Conservation (phyloP, 2,888 invertebrate species). For the Autographa gamma region DNA sequence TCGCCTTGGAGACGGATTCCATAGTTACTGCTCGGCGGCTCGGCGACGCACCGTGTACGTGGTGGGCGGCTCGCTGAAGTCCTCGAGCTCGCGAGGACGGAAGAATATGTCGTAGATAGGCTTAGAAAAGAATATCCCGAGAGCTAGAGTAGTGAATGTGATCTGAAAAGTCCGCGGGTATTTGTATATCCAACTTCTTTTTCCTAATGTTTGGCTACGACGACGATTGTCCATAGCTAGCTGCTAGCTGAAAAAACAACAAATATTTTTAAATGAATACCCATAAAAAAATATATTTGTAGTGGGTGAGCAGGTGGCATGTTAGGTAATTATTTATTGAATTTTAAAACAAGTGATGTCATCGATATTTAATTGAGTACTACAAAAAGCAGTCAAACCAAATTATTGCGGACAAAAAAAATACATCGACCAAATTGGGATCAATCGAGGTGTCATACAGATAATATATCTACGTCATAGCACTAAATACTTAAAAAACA, state of each 20-base stretch:
- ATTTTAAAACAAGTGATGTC: too few relatives aligned
- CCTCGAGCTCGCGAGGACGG: slow-evolving; percentile 66
- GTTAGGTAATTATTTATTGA: too few relatives aligned
- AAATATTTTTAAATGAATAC: not conserved
- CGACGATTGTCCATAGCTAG: slow-evolving; percentile 78
- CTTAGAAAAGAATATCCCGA: slow-evolving; percentile 91
- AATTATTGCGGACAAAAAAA: too few relatives aligned
- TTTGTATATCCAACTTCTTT: slow-evolving; percentile 89
- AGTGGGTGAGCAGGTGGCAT: too few relatives aligned
- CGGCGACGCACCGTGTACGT: slow-evolving; percentile 51
- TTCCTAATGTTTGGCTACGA: slow-evolving; percentile 83
- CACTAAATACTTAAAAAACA: too few relatives aligned
- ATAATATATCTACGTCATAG: too few relatives aligned
- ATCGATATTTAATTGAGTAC: too few relatives aligned
- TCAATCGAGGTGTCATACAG: too few relatives aligned
- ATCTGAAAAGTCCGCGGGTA: slow-evolving; percentile 90
- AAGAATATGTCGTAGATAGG: slow-evolving; percentile 92
- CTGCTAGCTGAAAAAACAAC: slow-evolving; percentile 69
- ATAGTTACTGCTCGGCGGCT: slow-evolving; percentile 80
- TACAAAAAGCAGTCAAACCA: too few relatives aligned
- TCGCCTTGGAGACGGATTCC: slow-evolving; percentile 95
- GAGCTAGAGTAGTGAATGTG: slow-evolving; percentile 82
- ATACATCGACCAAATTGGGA: too few relatives aligned
- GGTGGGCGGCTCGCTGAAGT: slow-evolving; percentile 74
- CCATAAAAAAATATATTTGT: not conserved